Percentiles rank a stretch among this genome's conserved stretches.
These are phyloP conservation scores for Gastrophryne carolinensis DNA, from an alignment of 2,797 vertebrate species.

Conservation along the genomic window DNA sequence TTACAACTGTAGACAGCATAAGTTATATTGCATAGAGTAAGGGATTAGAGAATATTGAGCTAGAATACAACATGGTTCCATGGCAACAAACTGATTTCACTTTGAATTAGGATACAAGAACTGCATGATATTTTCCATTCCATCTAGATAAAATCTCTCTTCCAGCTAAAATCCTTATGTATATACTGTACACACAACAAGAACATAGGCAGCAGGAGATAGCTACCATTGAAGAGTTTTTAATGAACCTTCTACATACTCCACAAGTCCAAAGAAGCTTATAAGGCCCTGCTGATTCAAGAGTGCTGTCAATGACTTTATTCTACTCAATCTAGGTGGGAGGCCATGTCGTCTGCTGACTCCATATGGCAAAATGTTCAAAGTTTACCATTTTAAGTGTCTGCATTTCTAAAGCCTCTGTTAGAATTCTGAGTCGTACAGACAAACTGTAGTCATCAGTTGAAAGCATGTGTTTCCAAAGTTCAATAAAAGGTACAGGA, in stretches of 20 bases:
- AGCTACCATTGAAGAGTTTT: slow-evolving; percentile 5
- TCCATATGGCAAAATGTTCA: slow-evolving; percentile 17
- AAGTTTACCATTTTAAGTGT: slow-evolving; percentile 17
- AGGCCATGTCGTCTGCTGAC: slow-evolving; percentile 23
- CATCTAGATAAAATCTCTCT: neutral
- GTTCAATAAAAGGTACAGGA: too few relatives aligned
- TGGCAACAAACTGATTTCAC: neutral
- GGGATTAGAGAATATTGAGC: neutral
- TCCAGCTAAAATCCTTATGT: slow-evolving; percentile 13
- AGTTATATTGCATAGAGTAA: neutral
- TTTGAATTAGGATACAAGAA: neutral
- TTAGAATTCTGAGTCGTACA: neutral
- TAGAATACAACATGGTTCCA: neutral
- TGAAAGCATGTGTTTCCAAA: neutral
- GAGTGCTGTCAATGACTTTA: slow-evolving; percentile 14
- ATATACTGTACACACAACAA: neutral
- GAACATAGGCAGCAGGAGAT: neutral
- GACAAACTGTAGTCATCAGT: slow-evolving; percentile 3
- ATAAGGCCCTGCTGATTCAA: slow-evolving; percentile 19
- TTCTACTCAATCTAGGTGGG: slow-evolving; percentile 16
- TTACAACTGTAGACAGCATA: too few relatives aligned
- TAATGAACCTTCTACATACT: slow-evolving; percentile 23
- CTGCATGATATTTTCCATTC: slow-evolving; percentile 3
- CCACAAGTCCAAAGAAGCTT: slow-evolving; percentile 17
- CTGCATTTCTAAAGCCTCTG: neutral